phyloP scores from a whole-genome alignment of 2,888 invertebrate species.

The Cremastinae sp. region DNA sequence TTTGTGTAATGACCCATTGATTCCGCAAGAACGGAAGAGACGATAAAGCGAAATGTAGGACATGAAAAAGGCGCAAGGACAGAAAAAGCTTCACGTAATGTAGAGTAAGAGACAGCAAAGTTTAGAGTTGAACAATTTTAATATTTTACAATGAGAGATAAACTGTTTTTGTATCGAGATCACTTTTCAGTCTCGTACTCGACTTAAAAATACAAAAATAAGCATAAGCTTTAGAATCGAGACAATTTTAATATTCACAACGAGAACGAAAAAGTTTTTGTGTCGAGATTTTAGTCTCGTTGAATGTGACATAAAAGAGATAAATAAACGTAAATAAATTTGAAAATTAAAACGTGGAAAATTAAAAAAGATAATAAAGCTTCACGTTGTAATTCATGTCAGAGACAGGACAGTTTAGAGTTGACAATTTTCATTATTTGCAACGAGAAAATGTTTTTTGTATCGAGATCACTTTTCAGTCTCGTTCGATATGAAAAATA shows the following conservation, averaged over 20 bases:
- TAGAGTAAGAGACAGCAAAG: conserved; percentile 6
- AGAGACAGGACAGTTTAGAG: too few species aligned
- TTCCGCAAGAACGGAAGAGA: background rate
- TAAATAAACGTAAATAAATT: background rate
- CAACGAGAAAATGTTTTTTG: conserved; percentile 6
- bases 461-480: background rate
- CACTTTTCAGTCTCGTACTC: background rate
- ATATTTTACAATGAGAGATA: too few species aligned
- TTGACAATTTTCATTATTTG: too few species aligned
- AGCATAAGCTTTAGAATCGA: too few species aligned
- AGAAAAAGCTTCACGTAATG: conserved; percentile 12
- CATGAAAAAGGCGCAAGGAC: background rate
- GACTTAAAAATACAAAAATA: too few species aligned
- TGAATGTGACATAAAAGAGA: background rate
- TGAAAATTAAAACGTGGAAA: too few species aligned
- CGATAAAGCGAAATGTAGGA: conserved; percentile 9
- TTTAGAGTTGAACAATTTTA: background rate
- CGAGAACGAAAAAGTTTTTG: too few species aligned
- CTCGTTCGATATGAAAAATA: background rate
- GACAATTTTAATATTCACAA: too few species aligned
- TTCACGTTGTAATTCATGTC: too few species aligned
- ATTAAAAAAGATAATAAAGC: too few species aligned
- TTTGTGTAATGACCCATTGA: background rate
- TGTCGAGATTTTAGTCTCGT: too few species aligned
- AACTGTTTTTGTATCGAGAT: background rate